A percentile compares a stretch with the other conserved stretches of the same genome.
phyloP scores from a whole-genome alignment of 1,140 invertebrate genomes.

The Portunus trituberculatus region DNA sequence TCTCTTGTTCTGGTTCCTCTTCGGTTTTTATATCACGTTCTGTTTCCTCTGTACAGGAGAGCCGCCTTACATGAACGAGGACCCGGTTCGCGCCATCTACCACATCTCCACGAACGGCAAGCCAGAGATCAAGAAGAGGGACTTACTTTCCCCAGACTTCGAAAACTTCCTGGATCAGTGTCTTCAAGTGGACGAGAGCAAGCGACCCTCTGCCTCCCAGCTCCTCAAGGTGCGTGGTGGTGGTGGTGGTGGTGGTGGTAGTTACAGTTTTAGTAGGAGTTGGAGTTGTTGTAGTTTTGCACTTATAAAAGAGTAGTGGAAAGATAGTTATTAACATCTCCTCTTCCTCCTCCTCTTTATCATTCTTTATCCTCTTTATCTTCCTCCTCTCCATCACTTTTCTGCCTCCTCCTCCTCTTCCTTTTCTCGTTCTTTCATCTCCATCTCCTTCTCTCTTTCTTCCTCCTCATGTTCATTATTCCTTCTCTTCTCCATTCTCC shows the following conservation, averaged over 20 bases:
- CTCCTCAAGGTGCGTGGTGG: slow-evolving; percentile 79
- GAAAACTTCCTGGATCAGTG: slow-evolving; percentile 84
- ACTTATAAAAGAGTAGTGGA: no score
- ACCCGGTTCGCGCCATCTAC: slow-evolving; percentile 84
- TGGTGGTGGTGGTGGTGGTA: background rate
- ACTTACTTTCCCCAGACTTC: slow-evolving; percentile 82
- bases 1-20: background rate
- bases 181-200: slow-evolving; percentile 84
- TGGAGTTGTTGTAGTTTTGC: no score
- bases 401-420: no score
- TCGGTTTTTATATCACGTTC: no score
- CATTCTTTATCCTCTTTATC: no score
- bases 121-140: slow-evolving; percentile 84
- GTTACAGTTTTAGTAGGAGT: background rate
- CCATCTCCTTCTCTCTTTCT: no score
- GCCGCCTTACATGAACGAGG: slow-evolving; percentile 86
- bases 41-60: slow-evolving; percentile 80
- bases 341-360: no score
- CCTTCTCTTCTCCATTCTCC: background rate
- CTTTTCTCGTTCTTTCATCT: no score
- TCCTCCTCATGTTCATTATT: no score
- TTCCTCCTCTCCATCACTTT: no score
- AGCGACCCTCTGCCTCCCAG: slow-evolving; percentile 82
- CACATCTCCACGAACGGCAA: slow-evolving; percentile 86
- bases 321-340: no score